Evolutionary conservation across 1,140 invertebrate genomes (phyloP), one percentile per base, ranked within the genome.

Genomic region (Asbolus verrucosus): DNA sequence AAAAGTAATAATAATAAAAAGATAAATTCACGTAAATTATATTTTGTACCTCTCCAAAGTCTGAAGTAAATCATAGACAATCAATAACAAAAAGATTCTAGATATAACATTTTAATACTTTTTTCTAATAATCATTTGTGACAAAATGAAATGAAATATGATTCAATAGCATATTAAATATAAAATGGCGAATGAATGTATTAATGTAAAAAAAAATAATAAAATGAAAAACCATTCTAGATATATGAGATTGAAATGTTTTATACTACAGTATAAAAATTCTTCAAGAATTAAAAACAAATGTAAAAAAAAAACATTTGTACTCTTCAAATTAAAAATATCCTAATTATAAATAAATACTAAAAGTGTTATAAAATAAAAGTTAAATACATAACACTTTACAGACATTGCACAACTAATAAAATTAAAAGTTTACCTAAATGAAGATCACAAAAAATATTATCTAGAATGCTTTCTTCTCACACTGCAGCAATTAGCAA

Each of bases 381-480:
- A 54, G 46, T 63, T 19, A 41, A 63, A 63, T 38, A 63, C 38
- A 61, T 61, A 61, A 61, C 54, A 63, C 38, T 63, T 63, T 63
- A 38, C n/a, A 38, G 24, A 63, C 61, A 63, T 63, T 63, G 61
- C 61, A 63, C 61, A 38, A 13, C 46, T 50, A 61, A 61, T 63
- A 63, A 63, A 33, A 54, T 4, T 16, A 16, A 43, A 54, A 54
- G 46, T 30, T 41, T 54, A 54, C 21, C 21, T 63, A 63, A 41
- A 41, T 21, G 21, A 36, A 38, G 38, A 63, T 63, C 24, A 43
- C 33, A 65, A 27, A 65, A 24, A 36, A 38, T 69, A 31, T 72
- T 70, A 74, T 74, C 73, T 74, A 74, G 73, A 74, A 74, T 74
- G 73, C 73, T 74, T 74, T 74, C 69, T 62, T 46, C 33, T 31